Percentiles rank a stretch among this genome's conserved stretches.
Evolutionary conservation across 2,113 vertebrate genomes (phyloP).

Genomic region (Pachyramphus minor): DNA sequence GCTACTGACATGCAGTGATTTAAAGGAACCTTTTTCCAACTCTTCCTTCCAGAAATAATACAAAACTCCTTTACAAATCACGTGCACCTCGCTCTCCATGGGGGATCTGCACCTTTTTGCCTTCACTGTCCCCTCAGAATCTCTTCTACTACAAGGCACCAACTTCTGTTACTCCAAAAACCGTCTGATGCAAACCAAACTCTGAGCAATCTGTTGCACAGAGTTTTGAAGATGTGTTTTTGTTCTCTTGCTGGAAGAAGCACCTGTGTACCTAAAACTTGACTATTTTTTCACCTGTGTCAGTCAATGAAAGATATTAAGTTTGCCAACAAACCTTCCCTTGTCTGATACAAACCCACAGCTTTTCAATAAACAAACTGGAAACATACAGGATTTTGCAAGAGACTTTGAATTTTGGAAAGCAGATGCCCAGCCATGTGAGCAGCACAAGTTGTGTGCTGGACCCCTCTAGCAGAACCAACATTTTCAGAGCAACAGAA

Average conservation of each 20-base stretch:
- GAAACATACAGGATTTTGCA: neutral
- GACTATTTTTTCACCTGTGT: neutral
- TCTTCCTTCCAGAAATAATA: neutral
- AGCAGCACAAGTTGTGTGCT: neutral
- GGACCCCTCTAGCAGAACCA: neutral
- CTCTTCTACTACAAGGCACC: neutral
- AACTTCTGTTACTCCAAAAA: neutral
- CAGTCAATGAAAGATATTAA: neutral
- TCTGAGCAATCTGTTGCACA: neutral
- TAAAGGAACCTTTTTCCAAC: neutral
- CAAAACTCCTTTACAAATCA: neutral
- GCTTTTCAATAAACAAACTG: neutral
- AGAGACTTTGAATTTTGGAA: neutral
- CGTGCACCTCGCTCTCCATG: neutral
- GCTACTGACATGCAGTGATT: neutral
- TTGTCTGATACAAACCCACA: neutral
- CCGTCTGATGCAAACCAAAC: neutral
- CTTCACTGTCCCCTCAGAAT: neutral
- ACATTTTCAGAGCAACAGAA: neutral
- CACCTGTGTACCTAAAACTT: neutral
- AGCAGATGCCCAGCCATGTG: neutral
- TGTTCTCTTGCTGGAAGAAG: neutral
- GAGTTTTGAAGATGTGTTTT: neutral
- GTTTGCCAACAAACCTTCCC: neutral
- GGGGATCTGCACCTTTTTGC: neutral